Evolutionary conservation across 2,113 vertebrate genomes (phyloP).

Genomic region (Geococcyx californianus): DNA sequence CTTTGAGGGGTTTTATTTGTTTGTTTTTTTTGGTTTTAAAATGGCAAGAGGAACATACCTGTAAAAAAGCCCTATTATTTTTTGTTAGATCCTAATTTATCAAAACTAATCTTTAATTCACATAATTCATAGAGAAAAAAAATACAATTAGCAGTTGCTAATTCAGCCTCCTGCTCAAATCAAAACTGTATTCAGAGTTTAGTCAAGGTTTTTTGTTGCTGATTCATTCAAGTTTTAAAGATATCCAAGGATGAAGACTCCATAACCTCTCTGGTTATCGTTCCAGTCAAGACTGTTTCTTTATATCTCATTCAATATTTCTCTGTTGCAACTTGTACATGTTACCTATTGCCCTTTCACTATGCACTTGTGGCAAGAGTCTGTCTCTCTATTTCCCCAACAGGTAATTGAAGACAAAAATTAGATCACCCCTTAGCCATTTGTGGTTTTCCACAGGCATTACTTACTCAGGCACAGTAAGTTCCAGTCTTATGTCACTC

Average conservation of each 20-base stretch:
- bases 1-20: neutral
- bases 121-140: neutral
- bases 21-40: neutral
- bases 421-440: neutral
- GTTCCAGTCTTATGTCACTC: neutral
- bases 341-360: neutral
- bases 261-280: neutral
- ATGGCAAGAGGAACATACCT: neutral
- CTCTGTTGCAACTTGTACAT: neutral
- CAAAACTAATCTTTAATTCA: neutral
- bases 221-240: neutral
- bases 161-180: neutral
- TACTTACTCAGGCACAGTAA: neutral
- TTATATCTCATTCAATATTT: neutral
- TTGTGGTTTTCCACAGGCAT: neutral
- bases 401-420: neutral
- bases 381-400: neutral
- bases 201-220: neutral
- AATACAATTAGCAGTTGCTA: neutral
- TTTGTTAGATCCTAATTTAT: neutral
- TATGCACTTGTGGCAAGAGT: neutral
- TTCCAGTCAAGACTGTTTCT: neutral
- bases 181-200: neutral
- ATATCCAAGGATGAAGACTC: neutral
- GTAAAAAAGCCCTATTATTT: neutral